phyloP scores from a whole-genome alignment of 2,113 vertebrate genomes.

The Boulengeromyrus knoepffleri region DNA sequence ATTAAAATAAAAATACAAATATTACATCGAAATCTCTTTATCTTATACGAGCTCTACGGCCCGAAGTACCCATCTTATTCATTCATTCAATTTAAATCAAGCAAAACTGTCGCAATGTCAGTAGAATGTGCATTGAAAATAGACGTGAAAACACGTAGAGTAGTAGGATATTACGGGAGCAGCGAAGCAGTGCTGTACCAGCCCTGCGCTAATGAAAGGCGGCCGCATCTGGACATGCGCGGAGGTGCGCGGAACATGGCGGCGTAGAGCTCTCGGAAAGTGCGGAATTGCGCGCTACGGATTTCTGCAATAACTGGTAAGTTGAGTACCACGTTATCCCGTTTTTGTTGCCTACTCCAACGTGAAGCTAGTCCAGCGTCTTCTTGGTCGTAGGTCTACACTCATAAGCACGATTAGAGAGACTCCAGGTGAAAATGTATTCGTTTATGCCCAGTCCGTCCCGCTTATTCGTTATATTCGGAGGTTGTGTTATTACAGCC shows the following conservation, averaged over 20 bases:
- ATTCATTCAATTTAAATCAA: not conserved
- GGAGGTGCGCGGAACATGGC: slow-evolving; percentile 63
- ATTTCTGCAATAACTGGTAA: slow-evolving; percentile 45
- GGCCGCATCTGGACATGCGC: slow-evolving; percentile 61
- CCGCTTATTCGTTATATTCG: slow-evolving; percentile 6
- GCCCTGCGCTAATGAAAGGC: slow-evolving; percentile 17
- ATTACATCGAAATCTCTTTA: not conserved
- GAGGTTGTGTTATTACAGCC: not conserved
- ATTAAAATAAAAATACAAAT: not conserved
- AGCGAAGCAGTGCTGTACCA: not conserved
- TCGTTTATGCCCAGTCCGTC: slow-evolving; percentile 1
- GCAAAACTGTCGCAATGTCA: not conserved
- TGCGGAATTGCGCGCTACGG: slow-evolving; percentile 44
- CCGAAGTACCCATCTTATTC: not conserved
- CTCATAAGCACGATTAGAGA: not conserved
- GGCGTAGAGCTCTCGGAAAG: slow-evolving; percentile 57
- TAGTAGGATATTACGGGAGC: not conserved
- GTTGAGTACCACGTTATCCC: slow-evolving; percentile 32
- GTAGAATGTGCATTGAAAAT: not conserved
- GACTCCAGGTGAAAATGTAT: not conserved
- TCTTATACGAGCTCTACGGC: not conserved
- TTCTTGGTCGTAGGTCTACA: not conserved
- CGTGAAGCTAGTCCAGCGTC: too few species aligned
- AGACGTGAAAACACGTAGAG: not conserved
- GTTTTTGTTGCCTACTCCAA: not conserved